These are phyloP conservation scores for Callinectes sapidus DNA, from an alignment of 2,888 invertebrate species.

Conservation along the genomic window DNA sequence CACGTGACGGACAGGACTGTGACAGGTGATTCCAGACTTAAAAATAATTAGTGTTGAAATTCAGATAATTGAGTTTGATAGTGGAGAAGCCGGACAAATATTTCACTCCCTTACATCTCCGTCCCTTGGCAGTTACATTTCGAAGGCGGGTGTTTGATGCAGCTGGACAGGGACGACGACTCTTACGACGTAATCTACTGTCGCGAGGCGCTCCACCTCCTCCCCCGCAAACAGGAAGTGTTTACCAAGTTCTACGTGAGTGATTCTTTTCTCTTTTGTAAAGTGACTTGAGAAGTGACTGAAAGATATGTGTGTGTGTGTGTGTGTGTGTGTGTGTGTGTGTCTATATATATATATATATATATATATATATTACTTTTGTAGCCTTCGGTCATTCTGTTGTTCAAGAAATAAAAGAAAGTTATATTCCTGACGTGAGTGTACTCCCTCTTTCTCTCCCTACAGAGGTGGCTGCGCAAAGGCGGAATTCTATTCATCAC, in stretches of 20 bases:
- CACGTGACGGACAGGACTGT: not conserved
- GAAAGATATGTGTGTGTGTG: too few species aligned
- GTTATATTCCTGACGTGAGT: not conserved
- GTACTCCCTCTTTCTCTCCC: not conserved
- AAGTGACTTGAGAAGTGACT: not conserved
- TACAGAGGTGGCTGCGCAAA: conserved; percentile 14
- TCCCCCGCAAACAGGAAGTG: not conserved
- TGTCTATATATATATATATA: too few species aligned
- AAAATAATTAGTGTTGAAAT: not conserved
- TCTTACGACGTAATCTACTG: conserved; percentile 27
- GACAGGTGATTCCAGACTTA: not conserved
- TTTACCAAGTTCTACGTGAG: conserved; percentile 24
- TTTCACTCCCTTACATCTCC: not conserved
- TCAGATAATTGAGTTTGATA: not conserved
- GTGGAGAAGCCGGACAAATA: not conserved
- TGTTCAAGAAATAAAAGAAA: not conserved
- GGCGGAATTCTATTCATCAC: conserved; percentile 4
- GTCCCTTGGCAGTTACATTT: conserved; percentile 4
- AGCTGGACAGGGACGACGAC: conserved; percentile 20
- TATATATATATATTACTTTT: not conserved
- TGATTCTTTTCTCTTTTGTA: not conserved
- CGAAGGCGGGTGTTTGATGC: not conserved
- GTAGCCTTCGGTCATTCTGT: not conserved
- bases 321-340: too few species aligned
- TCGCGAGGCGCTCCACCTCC: conserved; percentile 27